A percentile compares a stretch with the other conserved stretches of the same genome.
Evolutionary conservation across 2,113 vertebrate genomes (phyloP).

Genomic region (Ammodytes dubius): DNA sequence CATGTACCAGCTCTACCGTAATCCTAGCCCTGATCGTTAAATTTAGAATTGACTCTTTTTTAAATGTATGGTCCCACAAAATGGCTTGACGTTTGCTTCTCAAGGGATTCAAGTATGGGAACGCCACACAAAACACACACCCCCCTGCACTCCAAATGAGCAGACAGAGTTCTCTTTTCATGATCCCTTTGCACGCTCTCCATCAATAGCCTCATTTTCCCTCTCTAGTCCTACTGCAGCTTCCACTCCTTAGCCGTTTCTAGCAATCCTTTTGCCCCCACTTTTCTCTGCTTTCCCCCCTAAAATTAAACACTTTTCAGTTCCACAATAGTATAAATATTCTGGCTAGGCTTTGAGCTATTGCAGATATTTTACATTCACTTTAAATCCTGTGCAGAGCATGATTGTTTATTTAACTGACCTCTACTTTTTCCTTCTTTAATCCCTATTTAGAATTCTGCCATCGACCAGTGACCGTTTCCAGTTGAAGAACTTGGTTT

Average conservation of each 20-base stretch:
- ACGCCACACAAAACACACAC: slow-evolving; percentile 16
- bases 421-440: background rate
- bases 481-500: slow-evolving; percentile 90
- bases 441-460: slow-evolving; percentile 84
- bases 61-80: slow-evolving; percentile 46
- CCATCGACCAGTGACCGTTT: slow-evolving; percentile 89
- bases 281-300: slow-evolving; percentile 25
- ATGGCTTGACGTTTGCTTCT: slow-evolving; percentile 49
- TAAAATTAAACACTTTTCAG: slow-evolving; percentile 25
- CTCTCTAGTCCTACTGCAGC: slow-evolving; percentile 54
- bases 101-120: slow-evolving; percentile 31
- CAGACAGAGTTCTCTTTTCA: slow-evolving; percentile 76
- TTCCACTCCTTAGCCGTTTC: slow-evolving; percentile 46
- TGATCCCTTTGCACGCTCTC: slow-evolving; percentile 56
- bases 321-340: slow-evolving; percentile 23
- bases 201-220: slow-evolving; percentile 79
- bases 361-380: background rate
- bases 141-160: slow-evolving; percentile 57
- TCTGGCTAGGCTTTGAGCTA: background rate
- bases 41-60: slow-evolving; percentile 52
- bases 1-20: background rate
- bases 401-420: slow-evolving; percentile 40
- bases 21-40: background rate
- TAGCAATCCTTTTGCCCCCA: slow-evolving; percentile 27
- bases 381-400: background rate